These are phyloP conservation scores for Darevskia nairensis DNA, from an alignment of 2,797 vertebrate species.

Conservation along the genomic window DNA sequence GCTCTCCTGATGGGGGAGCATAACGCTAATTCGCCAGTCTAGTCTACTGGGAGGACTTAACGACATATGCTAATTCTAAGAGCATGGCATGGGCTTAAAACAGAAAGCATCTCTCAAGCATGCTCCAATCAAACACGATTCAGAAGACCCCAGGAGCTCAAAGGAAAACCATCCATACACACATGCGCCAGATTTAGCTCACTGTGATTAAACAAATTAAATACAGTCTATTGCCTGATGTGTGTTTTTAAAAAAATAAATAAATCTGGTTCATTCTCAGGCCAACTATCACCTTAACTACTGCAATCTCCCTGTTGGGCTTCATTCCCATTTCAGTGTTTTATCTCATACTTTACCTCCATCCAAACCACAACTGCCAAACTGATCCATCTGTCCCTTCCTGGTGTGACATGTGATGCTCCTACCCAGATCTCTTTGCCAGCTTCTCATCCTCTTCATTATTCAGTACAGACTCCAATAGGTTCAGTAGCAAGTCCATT, in stretches of 20 bases:
- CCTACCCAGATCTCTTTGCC: background rate
- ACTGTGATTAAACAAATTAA: background rate
- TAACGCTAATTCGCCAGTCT: background rate
- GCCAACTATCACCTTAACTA: background rate
- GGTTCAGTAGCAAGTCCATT: background rate
- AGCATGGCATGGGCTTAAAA: background rate
- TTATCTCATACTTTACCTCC: background rate
- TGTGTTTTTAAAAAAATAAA: background rate
- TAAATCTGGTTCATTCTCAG: background rate
- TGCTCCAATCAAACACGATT: background rate
- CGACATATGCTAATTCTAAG: background rate
- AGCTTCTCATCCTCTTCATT: background rate
- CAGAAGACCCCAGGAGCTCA: background rate
- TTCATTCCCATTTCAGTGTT: background rate
- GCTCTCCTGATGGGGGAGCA: background rate
- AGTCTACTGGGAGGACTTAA: background rate
- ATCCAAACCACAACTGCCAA: background rate
- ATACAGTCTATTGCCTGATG: background rate
- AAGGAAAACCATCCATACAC: background rate
- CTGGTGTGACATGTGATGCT: no score
- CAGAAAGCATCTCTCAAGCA: background rate
- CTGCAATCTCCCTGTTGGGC: background rate
- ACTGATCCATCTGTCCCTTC: background rate
- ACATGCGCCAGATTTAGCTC: background rate
- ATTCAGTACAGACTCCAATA: background rate